phyloP scores from a whole-genome alignment of 2,797 vertebrate genomes.

The Cryptoprocta ferox region DNA sequence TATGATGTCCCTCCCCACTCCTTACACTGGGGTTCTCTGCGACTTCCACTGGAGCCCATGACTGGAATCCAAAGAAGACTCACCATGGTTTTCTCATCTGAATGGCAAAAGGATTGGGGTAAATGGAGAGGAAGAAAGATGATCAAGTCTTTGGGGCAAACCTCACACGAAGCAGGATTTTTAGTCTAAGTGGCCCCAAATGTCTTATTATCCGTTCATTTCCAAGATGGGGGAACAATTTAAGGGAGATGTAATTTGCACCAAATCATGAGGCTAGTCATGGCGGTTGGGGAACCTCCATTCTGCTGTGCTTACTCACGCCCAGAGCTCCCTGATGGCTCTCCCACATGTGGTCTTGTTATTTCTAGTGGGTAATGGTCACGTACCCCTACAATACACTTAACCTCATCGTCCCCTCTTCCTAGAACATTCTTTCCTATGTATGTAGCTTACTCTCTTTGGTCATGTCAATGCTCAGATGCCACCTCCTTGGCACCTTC shows the following conservation, averaged over 20 bases:
- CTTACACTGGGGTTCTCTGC: neutral
- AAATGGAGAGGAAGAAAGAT: neutral
- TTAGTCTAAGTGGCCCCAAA: neutral
- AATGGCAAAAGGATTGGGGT: neutral
- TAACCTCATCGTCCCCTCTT: neutral
- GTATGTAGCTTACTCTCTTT: neutral
- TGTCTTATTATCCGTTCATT: neutral
- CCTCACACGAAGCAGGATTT: neutral
- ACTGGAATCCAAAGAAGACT: neutral
- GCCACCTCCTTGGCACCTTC: neutral
- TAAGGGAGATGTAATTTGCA: neutral
- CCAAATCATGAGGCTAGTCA: neutral
- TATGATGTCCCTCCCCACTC: neutral
- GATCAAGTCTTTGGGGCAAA: neutral
- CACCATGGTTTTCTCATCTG: neutral
- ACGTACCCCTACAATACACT: neutral
- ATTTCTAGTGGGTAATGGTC: accelerated
- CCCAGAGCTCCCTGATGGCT: accelerated
- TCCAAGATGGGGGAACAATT: neutral
- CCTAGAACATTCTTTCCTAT: neutral
- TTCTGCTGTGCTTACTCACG: neutral
- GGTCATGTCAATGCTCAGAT: neutral
- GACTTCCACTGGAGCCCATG: constrained; percentile 25
- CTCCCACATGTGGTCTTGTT: neutral
- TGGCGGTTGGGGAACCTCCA: neutral